Conservation (phyloP, 2,113 vertebrate species). For the Cromileptes altivelis region DNA sequence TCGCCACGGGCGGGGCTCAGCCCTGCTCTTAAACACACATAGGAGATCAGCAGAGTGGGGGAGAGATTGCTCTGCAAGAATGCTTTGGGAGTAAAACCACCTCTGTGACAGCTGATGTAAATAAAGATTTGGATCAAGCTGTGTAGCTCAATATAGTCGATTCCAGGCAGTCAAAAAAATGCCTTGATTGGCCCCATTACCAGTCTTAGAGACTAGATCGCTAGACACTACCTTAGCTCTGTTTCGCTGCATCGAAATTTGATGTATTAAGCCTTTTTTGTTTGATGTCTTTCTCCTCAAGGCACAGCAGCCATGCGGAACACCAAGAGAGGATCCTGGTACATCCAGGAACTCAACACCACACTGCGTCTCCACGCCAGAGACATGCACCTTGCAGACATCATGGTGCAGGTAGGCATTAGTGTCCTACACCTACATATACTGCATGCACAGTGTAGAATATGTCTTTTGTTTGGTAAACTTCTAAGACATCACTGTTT, state of each 20-base stretch:
- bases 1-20: no score
- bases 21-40: no score
- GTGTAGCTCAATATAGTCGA: no score
- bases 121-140: no score
- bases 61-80: no score
- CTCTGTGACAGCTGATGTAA: no score
- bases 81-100: no score
- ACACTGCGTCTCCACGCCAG: slow-evolving; percentile 89
- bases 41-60: no score
- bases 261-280: slow-evolving; percentile 23
- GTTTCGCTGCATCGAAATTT: slow-evolving; percentile 4
- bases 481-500: not conserved
- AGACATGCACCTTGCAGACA: slow-evolving; percentile 94
- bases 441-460: not conserved
- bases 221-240: not conserved
- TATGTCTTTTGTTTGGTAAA: not conserved
- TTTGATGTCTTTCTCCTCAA: slow-evolving; percentile 62
- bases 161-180: no score
- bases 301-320: slow-evolving; percentile 97
- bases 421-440: not conserved
- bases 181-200: no score
- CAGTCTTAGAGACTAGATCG: no score
- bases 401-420: slow-evolving; percentile 92
- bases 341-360: slow-evolving; percentile 91
- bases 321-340: slow-evolving; percentile 97